These are phyloP conservation scores for Chrysolina haemoptera DNA, from an alignment of 2,888 invertebrate species.

Conservation along the genomic window DNA sequence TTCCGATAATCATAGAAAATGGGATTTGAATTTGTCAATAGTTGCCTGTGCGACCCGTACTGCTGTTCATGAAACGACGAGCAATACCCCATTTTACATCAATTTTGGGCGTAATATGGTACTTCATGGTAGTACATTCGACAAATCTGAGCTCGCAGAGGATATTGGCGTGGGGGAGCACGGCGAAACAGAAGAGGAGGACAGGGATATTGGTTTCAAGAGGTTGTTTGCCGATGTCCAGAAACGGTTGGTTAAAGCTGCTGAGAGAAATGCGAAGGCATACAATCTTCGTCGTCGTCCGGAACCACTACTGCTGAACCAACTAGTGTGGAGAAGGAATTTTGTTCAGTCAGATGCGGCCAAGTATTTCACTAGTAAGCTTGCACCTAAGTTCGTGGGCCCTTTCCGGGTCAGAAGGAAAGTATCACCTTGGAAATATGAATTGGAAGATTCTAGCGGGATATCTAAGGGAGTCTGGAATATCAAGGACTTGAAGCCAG, in stretches of 20 bases:
- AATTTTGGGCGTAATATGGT: slow-evolving; percentile 34
- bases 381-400: slow-evolving; percentile 41
- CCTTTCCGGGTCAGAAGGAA: slow-evolving; percentile 16
- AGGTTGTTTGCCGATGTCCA: no score
- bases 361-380: slow-evolving; percentile 46
- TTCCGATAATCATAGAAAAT: slow-evolving; percentile 35
- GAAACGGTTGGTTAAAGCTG: slow-evolving; percentile 33
- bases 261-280: slow-evolving; percentile 28
- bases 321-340: slow-evolving; percentile 46
- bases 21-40: slow-evolving; percentile 37
- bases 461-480: slow-evolving; percentile 15
- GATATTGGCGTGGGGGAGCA: neutral
- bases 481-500: slow-evolving; percentile 24
- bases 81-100: no score
- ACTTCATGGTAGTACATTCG: slow-evolving; percentile 14
- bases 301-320: slow-evolving; percentile 28
- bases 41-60: slow-evolving; percentile 31
- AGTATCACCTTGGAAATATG: slow-evolving; percentile 34
- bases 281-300: slow-evolving; percentile 40
- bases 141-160: neutral
- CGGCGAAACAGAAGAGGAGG: neutral
- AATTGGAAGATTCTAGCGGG: slow-evolving; percentile 19
- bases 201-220: neutral
- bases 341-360: neutral
- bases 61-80: slow-evolving; percentile 28